Evolutionary conservation across 2,888 invertebrate species (phyloP), one percentile per base, ranked within the genome.

Genomic region (Gymnocheta viridis): DNA sequence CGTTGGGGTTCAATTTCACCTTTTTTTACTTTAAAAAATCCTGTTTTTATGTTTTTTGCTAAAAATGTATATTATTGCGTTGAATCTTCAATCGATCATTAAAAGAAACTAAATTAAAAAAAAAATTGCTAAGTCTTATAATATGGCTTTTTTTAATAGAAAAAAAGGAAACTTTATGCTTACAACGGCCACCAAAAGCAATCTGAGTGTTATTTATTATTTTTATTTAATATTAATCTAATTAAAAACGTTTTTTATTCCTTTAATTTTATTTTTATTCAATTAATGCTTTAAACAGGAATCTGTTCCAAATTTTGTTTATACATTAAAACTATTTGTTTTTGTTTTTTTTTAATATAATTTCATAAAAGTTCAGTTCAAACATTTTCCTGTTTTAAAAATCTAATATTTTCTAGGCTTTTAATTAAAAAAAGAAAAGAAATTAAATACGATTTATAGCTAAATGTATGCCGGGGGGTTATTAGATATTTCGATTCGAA

Each of bases 1-100:
- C 84, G 79, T 82, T 81, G 77, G 73, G 77, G 79, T 77, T 82
- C 47, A 74, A 81, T 85, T 81, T 81, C 82, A 67, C 66, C 24
- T 74, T 74, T 62, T 14, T 54, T 76, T 70, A 32, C 70, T 74
- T 76, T 77, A 22, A 64, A 67, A 58, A 19, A 69, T n/a, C 6
- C 35, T 35, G 41, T 41, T 10, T 66, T 56, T 19, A 22, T 41
- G 22, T 35, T 41, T 24, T 66, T 82, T 64, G 44, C 3, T 66
- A 54, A 29, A 54, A 56, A 44, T 44, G 19, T 66, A 27, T 19
- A 14, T 38, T 58, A 58, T 58, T 58, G 58, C 49, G 2, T 67
- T 47, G 32, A 32, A 22, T 41, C 1, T 47, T 64, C 54, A 14
- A 54, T 38, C 10, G 3, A 2, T 44, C 17, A 27, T 54, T 54